Evolutionary conservation across 2,797 vertebrate species (phyloP), one percentile per base, ranked within the genome.

Genomic region (Acropternis orthonyx): DNA sequence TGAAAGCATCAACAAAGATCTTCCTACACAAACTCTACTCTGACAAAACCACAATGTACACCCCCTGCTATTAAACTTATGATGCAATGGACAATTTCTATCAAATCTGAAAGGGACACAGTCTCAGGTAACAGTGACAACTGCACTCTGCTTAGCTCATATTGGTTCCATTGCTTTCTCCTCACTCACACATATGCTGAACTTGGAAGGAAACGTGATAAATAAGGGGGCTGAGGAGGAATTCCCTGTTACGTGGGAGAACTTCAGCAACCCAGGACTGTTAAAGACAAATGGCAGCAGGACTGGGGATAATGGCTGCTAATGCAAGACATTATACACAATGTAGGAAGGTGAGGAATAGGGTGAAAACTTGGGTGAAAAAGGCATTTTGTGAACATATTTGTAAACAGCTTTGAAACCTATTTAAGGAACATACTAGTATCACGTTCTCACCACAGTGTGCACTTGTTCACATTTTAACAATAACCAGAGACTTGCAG

Each of bases 181-280:
- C 59, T 81, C 71, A 52, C 46, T 82, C 20, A 52, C 81, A 71
- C 12, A 6, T 3, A 46, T 0, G 0, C 52, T 71, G 51, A 93
- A 52, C 56, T 84, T 62, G 17, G 58, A 82, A 96, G 39, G 34
- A 88, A 93, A 55, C 0, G 3, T 27, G 77, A 80, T 46, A 95
- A 93, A 79, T 20, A 92, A 59, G 80, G 59, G 34, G 48, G 62
- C 62, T 62, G 80, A 93, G 76, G 34, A 94, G 73, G 62, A 94
- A 69, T 69, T 92, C 92, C 90, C 55, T 73, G 91, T 41, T 93
- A 85, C 0, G 28, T 72, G 63, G 84, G 76, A 92, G 86, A 79
- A 58, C 20, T 55, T 51, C 58, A 84, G 43, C 66, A 78, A 67
- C 2, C 2, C 65, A 55, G 56, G 22, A 41, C 51, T 76, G 67